Evolutionary conservation across 2,888 invertebrate species (phyloP).

Genomic region (Limnephilus lunatus): DNA sequence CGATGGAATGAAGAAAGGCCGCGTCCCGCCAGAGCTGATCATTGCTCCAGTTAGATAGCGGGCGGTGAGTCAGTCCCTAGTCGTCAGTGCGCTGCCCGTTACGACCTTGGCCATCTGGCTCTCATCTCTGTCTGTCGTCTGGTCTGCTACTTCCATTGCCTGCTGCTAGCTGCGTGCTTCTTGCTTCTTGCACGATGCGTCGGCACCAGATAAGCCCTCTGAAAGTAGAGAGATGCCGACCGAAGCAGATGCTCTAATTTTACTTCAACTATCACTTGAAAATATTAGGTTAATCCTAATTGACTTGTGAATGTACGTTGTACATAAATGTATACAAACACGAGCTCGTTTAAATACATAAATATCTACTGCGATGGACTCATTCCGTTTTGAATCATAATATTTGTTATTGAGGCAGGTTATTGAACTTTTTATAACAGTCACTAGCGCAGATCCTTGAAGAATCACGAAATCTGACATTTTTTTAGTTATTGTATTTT

Average conservation of each 20-base stretch:
- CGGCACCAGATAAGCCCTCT: not conserved
- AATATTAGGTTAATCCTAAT: not conserved
- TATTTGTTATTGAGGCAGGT: not conserved
- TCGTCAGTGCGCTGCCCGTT: not conserved
- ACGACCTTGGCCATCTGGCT: not conserved
- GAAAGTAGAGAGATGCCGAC: not conserved
- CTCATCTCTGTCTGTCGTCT: not conserved
- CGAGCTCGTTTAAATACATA: no score
- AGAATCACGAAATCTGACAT: no score
- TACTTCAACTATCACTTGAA: not conserved
- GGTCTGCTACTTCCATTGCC: not conserved
- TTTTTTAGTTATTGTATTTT: no score
- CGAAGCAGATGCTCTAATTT: not conserved
- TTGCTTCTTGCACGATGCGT: not conserved
- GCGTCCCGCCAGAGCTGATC: not conserved
- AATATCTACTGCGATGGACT: not conserved
- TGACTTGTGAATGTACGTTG: not conserved
- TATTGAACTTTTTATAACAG: not conserved
- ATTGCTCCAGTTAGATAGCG: slow-evolving; percentile 6
- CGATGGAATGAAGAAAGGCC: not conserved
- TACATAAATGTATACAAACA: not conserved
- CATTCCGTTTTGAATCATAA: not conserved
- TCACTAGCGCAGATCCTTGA: no score
- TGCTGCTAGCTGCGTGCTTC: not conserved
- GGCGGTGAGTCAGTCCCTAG: slow-evolving; percentile 7